These are phyloP conservation scores for Neopelma chrysocephalum DNA, from an alignment of 2,797 vertebrate genomes.

Conservation along the genomic window DNA sequence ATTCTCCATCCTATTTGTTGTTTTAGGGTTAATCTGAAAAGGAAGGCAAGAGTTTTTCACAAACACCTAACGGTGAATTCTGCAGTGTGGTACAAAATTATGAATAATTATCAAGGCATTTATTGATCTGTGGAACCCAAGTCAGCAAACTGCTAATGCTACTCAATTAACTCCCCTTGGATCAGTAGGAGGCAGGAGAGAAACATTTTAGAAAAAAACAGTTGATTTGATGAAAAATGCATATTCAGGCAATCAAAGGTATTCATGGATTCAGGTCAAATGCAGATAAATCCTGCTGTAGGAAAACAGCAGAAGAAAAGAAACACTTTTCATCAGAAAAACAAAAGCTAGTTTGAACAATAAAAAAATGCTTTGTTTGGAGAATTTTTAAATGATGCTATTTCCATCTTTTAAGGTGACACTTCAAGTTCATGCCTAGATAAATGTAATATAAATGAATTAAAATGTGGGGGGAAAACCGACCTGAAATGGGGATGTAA, in stretches of 20 bases:
- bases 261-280: conserved; percentile 54
- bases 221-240: conserved; percentile 62
- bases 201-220: conserved; percentile 29
- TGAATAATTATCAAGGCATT: conserved; percentile 35
- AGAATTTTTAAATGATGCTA: not conserved
- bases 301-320: conserved; percentile 40
- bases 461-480: not conserved
- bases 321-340: conserved; percentile 9
- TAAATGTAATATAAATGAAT: not conserved
- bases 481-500: not conserved
- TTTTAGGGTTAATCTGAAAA: conserved; percentile 20
- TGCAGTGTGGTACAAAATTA: not conserved
- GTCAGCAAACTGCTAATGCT: conserved; percentile 35
- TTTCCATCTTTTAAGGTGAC: conserved; percentile 15
- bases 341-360: conserved; percentile 26
- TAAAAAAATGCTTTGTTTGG: conserved; percentile 34
- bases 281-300: conserved; percentile 56
- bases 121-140: conserved; percentile 24
- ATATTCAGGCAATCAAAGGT: conserved; percentile 55
- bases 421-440: not conserved
- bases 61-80: not conserved
- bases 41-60: not conserved
- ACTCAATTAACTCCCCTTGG: conserved; percentile 24
- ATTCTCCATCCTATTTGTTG: not conserved
- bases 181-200: conserved; percentile 37